Conservation (phyloP, 92 coral and sea anemone species). For the Micromussa lordhowensis region DNA sequence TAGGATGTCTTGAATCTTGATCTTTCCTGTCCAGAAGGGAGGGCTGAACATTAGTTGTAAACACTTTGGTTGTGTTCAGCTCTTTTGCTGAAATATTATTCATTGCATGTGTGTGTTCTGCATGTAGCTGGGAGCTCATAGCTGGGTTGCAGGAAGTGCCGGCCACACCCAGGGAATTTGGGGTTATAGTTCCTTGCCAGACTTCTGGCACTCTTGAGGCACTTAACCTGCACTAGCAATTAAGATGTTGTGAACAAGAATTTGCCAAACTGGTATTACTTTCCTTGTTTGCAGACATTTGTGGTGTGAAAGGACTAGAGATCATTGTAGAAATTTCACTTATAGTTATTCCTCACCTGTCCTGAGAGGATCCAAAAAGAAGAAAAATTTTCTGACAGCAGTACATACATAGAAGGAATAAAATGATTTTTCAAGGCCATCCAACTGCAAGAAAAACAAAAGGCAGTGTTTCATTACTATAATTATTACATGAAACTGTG, state of each 20-base stretch:
- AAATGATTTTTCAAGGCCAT: conserved; percentile 97
- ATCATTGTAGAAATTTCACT: background rate
- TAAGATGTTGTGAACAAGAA: too few relatives aligned
- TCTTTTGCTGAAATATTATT: too few relatives aligned
- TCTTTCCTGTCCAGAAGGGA: conserved; percentile 72
- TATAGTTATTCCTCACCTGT: conserved; percentile 67
- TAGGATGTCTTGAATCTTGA: conserved; percentile 96
- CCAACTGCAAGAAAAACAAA: conserved; percentile 72
- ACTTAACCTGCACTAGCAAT: too few relatives aligned
- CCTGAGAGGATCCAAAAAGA: conserved; percentile 97
- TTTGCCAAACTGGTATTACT: background rate
- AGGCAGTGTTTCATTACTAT: too few relatives aligned
- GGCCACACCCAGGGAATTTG: too few relatives aligned
- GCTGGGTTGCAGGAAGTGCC: too few relatives aligned
- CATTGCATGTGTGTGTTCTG: too few relatives aligned
- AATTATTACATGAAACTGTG: too few relatives aligned
- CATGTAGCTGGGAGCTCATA: too few relatives aligned
- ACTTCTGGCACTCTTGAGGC: too few relatives aligned
- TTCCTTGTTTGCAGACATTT: background rate
- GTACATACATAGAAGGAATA: conserved; percentile 99
- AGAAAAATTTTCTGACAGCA: conserved; percentile 97
- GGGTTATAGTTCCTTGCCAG: too few relatives aligned
- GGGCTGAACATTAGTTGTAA: background rate
- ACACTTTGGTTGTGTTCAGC: too few relatives aligned
- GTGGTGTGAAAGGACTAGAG: background rate